Conservation (phyloP, 2,888 invertebrate genomes). For the Yponomeuta plumbellus region DNA sequence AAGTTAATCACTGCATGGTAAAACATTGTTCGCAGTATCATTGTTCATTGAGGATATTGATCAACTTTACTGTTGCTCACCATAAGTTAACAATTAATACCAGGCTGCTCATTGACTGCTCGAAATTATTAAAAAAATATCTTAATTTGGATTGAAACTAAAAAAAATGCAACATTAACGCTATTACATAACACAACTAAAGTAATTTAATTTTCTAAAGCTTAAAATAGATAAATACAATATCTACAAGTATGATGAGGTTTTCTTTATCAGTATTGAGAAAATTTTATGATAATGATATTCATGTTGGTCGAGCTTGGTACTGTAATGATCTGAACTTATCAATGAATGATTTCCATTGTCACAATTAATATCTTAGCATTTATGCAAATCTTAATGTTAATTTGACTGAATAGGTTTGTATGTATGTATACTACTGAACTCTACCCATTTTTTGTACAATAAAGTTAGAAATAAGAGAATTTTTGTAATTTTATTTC, state of each 20-base stretch:
- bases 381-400: conserved; percentile 57
- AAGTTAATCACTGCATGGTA: too few species aligned
- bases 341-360: conserved; percentile 30
- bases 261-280: conserved; percentile 41
- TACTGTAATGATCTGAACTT: conserved; percentile 42
- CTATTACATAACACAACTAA: neutral
- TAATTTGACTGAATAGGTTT: conserved; percentile 64
- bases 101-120: neutral
- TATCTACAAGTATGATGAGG: conserved; percentile 34
- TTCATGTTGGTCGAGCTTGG: conserved; percentile 6
- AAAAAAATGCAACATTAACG: neutral
- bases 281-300: neutral
- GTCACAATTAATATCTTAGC: conserved; percentile 44
- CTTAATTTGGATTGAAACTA: neutral
- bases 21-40: too few species aligned
- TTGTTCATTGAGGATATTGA: too few species aligned
- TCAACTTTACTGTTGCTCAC: too few species aligned
- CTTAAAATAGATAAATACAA: conserved; percentile 22
- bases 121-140: neutral
- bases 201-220: conserved; percentile 3
- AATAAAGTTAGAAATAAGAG: conserved; percentile 59
- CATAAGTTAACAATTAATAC: too few species aligned
- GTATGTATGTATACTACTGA: conserved; percentile 48
- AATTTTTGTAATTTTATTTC: conserved; percentile 23
- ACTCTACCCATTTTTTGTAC: conserved; percentile 54